Percentiles rank a stretch among this genome's conserved stretches.
Evolutionary conservation across 35 echinoderm and acorn worm species (phyloP).

Genomic region (Anneissia japonica): DNA sequence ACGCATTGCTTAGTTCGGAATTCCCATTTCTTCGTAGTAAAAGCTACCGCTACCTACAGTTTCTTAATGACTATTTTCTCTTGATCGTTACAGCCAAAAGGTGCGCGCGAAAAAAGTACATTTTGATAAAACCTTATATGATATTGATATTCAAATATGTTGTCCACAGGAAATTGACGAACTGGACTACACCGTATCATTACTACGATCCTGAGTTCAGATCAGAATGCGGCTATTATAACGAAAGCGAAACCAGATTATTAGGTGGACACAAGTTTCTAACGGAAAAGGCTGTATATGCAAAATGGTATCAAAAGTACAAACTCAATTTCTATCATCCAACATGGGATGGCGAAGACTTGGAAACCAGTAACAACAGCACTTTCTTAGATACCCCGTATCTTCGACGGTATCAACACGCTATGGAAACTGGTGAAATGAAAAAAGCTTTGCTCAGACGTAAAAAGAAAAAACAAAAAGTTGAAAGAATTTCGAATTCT

Average conservation of each 20-base stretch:
- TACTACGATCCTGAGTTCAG: constrained; percentile 37
- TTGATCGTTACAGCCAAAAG: too few relatives aligned
- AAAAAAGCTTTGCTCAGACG: not conserved
- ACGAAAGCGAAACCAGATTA: constrained; percentile 28
- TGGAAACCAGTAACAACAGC: not conserved
- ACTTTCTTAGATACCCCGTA: not conserved
- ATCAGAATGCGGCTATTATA: constrained; percentile 35
- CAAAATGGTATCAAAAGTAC: constrained; percentile 15
- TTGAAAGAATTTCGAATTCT: not conserved
- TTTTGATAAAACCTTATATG: too few relatives aligned
- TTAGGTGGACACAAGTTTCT: constrained; percentile 45
- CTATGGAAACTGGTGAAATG: not conserved
- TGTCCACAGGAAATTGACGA: not conserved
- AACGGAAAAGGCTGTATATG: constrained; percentile 52
- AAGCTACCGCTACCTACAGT: too few relatives aligned
- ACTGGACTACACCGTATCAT: constrained; percentile 30
- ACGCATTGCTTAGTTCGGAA: too few relatives aligned
- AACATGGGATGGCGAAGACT: constrained; percentile 18
- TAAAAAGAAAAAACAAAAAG: not conserved
- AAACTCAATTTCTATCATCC: constrained; percentile 37
- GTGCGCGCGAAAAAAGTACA: too few relatives aligned
- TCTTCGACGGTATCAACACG: not conserved
- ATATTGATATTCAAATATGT: too few relatives aligned
- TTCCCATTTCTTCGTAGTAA: too few relatives aligned
- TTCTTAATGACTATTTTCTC: too few relatives aligned